Percentiles rank a stretch among this genome's conserved stretches.
These are phyloP conservation scores for Stenopsyche tienmushanensis DNA, from an alignment of 1,140 invertebrate species.

Conservation along the genomic window DNA sequence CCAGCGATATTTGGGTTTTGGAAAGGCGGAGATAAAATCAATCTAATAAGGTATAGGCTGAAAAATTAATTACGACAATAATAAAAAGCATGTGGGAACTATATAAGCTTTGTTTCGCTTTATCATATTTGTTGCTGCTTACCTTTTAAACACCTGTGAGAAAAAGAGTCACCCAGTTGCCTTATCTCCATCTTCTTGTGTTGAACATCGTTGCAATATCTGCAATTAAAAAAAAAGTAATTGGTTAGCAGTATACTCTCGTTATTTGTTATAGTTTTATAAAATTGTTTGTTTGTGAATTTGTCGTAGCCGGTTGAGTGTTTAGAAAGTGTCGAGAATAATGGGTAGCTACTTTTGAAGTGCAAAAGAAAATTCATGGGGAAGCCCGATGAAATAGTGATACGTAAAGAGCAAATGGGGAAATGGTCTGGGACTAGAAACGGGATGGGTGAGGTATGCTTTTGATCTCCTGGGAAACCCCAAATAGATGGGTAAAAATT, in stretches of 20 bases:
- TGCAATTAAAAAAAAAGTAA: not conserved
- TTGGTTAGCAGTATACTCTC: too few relatives aligned
- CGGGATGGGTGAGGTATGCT: not conserved
- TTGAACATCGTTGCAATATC: slow-evolving; percentile 17
- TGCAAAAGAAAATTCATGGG: slow-evolving; percentile 10
- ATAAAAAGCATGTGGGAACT: too few relatives aligned
- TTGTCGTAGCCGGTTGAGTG: not conserved
- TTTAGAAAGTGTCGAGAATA: not conserved
- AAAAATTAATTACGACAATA: too few relatives aligned
- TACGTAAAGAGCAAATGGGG: not conserved
- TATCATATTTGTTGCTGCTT: not conserved
- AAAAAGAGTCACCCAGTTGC: not conserved
- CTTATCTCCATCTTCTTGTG: slow-evolving; percentile 24
- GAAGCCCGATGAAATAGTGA: not conserved
- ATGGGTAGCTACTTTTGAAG: not conserved
- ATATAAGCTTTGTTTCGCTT: too few relatives aligned
- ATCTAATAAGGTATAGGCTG: too few relatives aligned
- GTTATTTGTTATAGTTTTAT: too few relatives aligned
- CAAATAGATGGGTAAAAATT: slow-evolving; percentile 2
- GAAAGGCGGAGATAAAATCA: too few relatives aligned
- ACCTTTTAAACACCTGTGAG: slow-evolving; percentile 9
- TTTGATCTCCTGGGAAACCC: slow-evolving; percentile 14
- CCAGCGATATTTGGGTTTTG: not conserved
- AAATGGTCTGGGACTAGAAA: not conserved
- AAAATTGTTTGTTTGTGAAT: not conserved